Conservation (phyloP, 2,113 vertebrate genomes). For the Baryphthengus martii region DNA sequence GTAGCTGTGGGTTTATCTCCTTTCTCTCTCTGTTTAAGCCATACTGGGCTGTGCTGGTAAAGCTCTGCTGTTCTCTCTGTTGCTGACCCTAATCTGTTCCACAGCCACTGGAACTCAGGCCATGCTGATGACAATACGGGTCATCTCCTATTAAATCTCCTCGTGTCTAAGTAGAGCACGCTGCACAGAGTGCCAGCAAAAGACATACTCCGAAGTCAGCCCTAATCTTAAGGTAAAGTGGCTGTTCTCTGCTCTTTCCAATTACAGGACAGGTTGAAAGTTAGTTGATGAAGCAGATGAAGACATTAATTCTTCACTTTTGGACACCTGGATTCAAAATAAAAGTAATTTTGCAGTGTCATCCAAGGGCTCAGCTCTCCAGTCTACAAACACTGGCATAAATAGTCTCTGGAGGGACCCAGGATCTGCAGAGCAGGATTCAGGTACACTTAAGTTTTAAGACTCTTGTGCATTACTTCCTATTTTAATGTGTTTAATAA, state of each 20-base stretch:
- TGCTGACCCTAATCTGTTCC: constrained; percentile 64
- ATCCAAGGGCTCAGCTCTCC: not conserved
- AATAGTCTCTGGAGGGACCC: not conserved
- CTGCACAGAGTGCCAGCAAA: not conserved
- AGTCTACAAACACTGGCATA: not conserved
- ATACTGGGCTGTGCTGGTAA: constrained; percentile 42
- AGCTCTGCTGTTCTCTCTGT: constrained; percentile 30
- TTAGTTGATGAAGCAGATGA: not conserved
- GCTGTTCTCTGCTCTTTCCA: not conserved
- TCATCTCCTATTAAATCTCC: constrained; percentile 22
- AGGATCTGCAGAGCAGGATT: not conserved
- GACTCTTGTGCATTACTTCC: not conserved
- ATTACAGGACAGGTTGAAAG: not conserved
- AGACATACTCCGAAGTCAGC: not conserved
- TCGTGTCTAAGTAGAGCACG: not conserved
- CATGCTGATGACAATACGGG: constrained; percentile 28
- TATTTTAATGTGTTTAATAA: not conserved
- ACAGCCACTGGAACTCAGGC: constrained; percentile 19
- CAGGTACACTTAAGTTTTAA: constrained; percentile 7
- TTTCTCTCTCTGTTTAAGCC: constrained; percentile 28
- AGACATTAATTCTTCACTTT: not conserved
- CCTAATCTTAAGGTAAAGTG: not conserved
- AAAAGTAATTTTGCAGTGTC: not conserved
- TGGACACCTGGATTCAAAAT: not conserved
- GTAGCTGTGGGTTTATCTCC: constrained; percentile 38